Conservation (phyloP, 2,113 vertebrate genomes). For the Odobenus rosmarus region DNA sequence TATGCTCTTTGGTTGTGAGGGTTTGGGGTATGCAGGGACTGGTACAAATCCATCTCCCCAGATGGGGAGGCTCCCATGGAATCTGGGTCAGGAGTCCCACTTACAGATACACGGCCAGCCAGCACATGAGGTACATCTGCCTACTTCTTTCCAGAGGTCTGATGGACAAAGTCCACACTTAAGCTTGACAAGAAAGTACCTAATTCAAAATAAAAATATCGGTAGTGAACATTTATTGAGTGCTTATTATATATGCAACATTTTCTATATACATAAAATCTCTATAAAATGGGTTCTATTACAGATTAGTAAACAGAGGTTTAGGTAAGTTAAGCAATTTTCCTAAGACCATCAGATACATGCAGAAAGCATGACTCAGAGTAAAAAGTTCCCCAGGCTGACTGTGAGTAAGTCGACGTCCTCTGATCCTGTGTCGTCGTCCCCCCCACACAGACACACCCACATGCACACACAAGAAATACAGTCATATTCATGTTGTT, state of each 20-base stretch:
- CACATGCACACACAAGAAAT: fast-evolving
- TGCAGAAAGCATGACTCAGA: not conserved
- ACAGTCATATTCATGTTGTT: not conserved
- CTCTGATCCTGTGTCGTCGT: not conserved
- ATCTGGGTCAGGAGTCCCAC: not conserved
- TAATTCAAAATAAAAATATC: not conserved
- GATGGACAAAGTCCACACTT: not conserved
- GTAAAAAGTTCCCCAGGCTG: not conserved
- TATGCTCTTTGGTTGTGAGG: not conserved
- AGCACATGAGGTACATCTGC: not conserved
- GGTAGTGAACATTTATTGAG: not conserved
- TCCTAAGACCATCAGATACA: not conserved
- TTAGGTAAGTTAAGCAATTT: not conserved
- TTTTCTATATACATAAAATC: not conserved
- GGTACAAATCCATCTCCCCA: not conserved
- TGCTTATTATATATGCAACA: not conserved
- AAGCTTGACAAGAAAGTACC: not conserved
- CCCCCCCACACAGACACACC: too few species aligned
- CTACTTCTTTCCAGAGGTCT: not conserved
- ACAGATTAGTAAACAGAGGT: not conserved
- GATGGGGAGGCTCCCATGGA: not conserved
- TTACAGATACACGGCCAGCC: not conserved
- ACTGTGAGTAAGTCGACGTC: not conserved
- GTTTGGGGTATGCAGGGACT: not conserved
- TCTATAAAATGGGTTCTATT: not conserved